These are phyloP conservation scores for Talpa occidentalis DNA, from an alignment of 2,113 vertebrate species.

Conservation along the genomic window DNA sequence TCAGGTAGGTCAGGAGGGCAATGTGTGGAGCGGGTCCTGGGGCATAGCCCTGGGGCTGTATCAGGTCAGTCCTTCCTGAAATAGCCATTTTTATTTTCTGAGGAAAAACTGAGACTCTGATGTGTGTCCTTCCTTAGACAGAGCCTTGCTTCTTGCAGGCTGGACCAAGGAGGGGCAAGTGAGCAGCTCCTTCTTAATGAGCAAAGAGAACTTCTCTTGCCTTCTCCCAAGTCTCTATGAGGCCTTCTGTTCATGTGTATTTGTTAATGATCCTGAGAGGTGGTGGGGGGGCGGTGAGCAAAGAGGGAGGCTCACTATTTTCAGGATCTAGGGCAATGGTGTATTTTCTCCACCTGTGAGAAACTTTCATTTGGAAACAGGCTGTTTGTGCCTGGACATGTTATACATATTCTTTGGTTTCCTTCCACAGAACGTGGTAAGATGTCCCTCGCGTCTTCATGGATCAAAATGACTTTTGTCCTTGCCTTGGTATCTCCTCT, in stretches of 20 bases:
- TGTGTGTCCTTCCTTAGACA: neutral
- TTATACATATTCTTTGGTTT: neutral
- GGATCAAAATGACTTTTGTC: slow-evolving; percentile 47
- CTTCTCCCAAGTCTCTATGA: neutral
- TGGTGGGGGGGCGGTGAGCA: neutral
- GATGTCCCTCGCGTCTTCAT: slow-evolving; percentile 38
- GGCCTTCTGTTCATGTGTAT: neutral
- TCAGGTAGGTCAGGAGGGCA: neutral
- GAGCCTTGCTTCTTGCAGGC: neutral
- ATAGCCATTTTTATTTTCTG: neutral
- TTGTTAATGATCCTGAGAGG: neutral
- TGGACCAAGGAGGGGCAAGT: neutral
- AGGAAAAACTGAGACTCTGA: neutral
- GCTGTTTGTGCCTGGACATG: neutral
- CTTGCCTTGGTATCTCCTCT: neutral
- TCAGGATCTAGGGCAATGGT: neutral
- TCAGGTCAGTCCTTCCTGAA: neutral
- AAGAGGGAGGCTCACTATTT: neutral
- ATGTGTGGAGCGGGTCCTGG: too few species aligned
- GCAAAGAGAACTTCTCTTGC: neutral
- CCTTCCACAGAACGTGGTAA: slow-evolving; percentile 25
- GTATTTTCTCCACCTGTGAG: neutral
- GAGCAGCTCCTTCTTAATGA: neutral
- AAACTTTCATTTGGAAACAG: neutral
- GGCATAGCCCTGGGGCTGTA: too few species aligned